Conservation (phyloP, 2,113 vertebrate genomes). For the human region DNA sequence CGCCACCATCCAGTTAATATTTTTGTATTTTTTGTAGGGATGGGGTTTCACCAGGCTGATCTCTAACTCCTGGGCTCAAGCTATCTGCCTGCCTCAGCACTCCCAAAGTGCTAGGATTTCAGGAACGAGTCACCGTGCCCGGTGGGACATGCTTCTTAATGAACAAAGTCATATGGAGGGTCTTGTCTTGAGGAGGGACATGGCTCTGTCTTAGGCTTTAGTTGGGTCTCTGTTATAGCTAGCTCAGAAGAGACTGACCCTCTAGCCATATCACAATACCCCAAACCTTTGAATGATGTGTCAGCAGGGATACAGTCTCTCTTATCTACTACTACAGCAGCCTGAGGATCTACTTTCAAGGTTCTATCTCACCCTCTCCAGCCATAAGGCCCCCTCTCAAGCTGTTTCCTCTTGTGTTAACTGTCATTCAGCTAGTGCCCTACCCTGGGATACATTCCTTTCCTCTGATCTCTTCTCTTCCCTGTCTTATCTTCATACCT, state of each 20-base stretch:
- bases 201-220: not conserved
- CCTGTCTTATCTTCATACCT: not conserved
- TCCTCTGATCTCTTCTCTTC: not conserved
- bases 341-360: not conserved
- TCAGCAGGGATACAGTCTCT: not conserved
- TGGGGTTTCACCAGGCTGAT: not conserved
- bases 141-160: not conserved
- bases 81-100: not conserved
- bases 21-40: not conserved
- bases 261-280: not conserved
- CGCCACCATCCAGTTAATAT: not conserved
- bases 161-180: not conserved
- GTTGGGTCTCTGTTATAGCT: not conserved
- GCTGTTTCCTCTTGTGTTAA: not conserved
- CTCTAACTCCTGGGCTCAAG: not conserved
- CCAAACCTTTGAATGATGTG: not conserved
- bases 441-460: not conserved
- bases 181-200: not conserved
- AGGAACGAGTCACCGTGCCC: not conserved
- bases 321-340: not conserved
- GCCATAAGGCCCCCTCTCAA: not conserved
- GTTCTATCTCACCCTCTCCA: not conserved
- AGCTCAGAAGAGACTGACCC: not conserved
- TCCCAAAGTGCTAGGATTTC: not conserved
- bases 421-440: not conserved